Evolutionary conservation across 2,113 vertebrate genomes (phyloP).

Genomic region (Vidua chalybeata): DNA sequence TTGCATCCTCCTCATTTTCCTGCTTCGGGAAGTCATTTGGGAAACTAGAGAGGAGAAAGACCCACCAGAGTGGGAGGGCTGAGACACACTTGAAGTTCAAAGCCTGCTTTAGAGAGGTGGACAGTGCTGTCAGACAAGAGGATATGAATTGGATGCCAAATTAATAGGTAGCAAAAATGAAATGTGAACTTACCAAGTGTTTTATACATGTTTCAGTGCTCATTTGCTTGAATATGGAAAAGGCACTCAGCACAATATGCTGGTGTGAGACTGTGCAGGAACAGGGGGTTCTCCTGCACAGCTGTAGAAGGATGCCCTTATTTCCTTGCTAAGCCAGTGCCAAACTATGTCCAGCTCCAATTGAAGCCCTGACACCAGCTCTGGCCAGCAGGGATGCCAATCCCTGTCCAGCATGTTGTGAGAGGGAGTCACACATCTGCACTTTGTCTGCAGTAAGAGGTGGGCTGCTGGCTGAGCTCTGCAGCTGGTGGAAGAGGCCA

Average conservation of each 20-base stretch:
- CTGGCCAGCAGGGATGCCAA: neutral
- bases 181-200: neutral
- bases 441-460: neutral
- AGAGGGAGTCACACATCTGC: accelerated
- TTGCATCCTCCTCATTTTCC: neutral
- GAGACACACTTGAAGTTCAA: neutral
- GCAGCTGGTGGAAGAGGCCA: neutral
- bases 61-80: neutral
- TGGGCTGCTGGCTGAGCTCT: neutral
- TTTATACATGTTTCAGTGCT: neutral
- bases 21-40: neutral
- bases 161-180: neutral
- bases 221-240: neutral
- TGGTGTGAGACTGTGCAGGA: neutral
- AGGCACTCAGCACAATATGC: neutral
- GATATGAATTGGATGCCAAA: neutral
- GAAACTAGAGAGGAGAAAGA: neutral
- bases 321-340: neutral
- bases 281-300: neutral
- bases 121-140: neutral
- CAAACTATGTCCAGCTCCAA: neutral
- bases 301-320: neutral
- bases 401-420: neutral
- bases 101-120: neutral
- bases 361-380: neutral